phyloP scores from a whole-genome alignment of 2,888 invertebrate genomes.

The Stenodema calcarata region DNA sequence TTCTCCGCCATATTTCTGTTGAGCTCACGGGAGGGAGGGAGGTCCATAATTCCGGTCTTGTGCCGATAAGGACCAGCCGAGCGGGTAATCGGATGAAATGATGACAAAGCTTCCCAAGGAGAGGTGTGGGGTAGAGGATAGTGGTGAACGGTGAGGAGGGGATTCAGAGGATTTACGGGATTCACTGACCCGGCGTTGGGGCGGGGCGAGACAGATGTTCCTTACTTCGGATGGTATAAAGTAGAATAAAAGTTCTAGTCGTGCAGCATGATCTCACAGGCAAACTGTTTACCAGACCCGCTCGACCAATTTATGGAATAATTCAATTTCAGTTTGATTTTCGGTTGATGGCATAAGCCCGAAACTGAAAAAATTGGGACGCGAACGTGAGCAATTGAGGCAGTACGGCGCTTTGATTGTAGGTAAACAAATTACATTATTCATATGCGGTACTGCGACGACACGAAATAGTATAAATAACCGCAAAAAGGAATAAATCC shows the following conservation, averaged over 20 bases:
- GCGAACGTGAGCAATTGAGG: too few relatives aligned
- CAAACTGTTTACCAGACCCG: not conserved
- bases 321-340: too few relatives aligned
- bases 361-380: too few relatives aligned
- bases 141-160: not conserved
- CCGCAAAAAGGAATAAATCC: too few relatives aligned
- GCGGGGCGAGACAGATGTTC: not conserved
- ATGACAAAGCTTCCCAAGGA: not conserved
- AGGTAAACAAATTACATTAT: too few relatives aligned
- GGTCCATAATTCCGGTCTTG: not conserved
- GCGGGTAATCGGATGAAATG: conserved; percentile 19
- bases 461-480: too few relatives aligned
- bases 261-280: not conserved
- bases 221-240: not conserved
- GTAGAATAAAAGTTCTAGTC: not conserved
- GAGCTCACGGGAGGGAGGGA: not conserved
- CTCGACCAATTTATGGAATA: too few relatives aligned
- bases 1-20: not conserved
- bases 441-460: too few relatives aligned
- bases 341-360: too few relatives aligned
- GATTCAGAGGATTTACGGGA: not conserved
- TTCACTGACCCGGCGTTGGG: not conserved
- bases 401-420: too few relatives aligned
- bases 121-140: not conserved
- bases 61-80: conserved; percentile 2